Percentiles rank a stretch among this genome's conserved stretches.
phyloP scores from a whole-genome alignment of 2,797 vertebrate species.

The Microcaecilia unicolor region DNA sequence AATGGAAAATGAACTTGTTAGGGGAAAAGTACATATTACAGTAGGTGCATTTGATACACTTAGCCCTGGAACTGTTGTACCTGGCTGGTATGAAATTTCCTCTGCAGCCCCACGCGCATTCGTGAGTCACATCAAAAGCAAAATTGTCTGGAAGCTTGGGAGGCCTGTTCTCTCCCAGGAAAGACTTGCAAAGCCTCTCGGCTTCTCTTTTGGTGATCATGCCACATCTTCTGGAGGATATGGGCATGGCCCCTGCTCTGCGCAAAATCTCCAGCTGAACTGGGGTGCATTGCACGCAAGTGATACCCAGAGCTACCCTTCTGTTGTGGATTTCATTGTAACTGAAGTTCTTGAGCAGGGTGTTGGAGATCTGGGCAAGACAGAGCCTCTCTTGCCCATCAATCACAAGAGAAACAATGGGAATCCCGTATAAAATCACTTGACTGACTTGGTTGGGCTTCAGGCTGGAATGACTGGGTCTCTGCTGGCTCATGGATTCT shows the following conservation, averaged over 20 bases:
- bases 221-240: constrained; percentile 86
- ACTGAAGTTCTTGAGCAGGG: constrained; percentile 90
- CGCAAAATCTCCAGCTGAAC: constrained; percentile 93
- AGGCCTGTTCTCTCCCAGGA: constrained; percentile 79
- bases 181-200: constrained; percentile 90
- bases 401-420: constrained; percentile 89
- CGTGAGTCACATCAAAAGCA: constrained; percentile 84
- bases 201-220: constrained; percentile 96
- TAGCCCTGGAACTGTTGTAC: constrained; percentile 94
- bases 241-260: constrained; percentile 89
- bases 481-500: constrained; percentile 73
- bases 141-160: constrained; percentile 93
- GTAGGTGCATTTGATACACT: constrained; percentile 94
- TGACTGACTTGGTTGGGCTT: constrained; percentile 95
- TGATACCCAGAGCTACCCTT: constrained; percentile 89
- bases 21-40: constrained; percentile 97
- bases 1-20: constrained; percentile 97
- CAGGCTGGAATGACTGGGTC: constrained; percentile 57
- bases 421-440: constrained; percentile 85
- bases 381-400: constrained; percentile 86
- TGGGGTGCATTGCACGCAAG: constrained; percentile 92
- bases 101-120: constrained; percentile 89
- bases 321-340: constrained; percentile 97
- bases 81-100: constrained; percentile 92
- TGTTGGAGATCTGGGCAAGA: constrained; percentile 94